Base-by-base conservation (phyloP, 2,113 vertebrate genomes). In the Turnix velox region DNA sequence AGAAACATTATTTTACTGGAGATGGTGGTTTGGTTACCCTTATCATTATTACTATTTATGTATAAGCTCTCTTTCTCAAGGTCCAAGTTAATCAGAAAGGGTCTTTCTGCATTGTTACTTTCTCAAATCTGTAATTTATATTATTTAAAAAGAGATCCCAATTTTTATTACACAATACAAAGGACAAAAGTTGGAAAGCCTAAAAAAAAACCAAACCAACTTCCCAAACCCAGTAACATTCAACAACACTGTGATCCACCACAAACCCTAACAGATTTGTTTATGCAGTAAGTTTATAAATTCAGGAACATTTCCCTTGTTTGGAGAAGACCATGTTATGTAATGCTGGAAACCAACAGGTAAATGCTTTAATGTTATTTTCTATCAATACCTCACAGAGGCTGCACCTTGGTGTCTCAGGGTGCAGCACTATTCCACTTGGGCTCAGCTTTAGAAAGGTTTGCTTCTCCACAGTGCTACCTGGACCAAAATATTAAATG, bases 51-150 rank as follows among this genome's bases (percentile, higher is more conserved):
- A 43, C 43, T 18, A 77, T 49, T 72, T 84, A 20, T 59, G 78
- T 88, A 81, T 87, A 91, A 93, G 91, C 14, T 77, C 14, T 77
- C 49, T 91, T 35, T 42, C 55, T 87, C 58, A 77, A 84, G 78
- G 43, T 80, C 76, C 55, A 92, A 66, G 7, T 69, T 82, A 94
- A 89, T 72, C 37, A 94, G 77, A 92, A 89, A 94, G 77, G 91
- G 88, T 68, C 39, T 45, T 90, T 69, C 51, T 81, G 51, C 69
- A 88, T 18, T 74, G 55, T 37, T 87, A 18, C 71, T 61, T 95
- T 84, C 68, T 84, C 90, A 80, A 94, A 96, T 89, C 57, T 81
- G 52, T 94, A 94, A 96, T 91, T 96, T 84, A 92, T 58, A 88
- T 28, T 43, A 49, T 79, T 91, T 71, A 94, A 94, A 76, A 43